phyloP scores from a whole-genome alignment of 1,140 invertebrate species.

The Polypedilum vanderplanki region DNA sequence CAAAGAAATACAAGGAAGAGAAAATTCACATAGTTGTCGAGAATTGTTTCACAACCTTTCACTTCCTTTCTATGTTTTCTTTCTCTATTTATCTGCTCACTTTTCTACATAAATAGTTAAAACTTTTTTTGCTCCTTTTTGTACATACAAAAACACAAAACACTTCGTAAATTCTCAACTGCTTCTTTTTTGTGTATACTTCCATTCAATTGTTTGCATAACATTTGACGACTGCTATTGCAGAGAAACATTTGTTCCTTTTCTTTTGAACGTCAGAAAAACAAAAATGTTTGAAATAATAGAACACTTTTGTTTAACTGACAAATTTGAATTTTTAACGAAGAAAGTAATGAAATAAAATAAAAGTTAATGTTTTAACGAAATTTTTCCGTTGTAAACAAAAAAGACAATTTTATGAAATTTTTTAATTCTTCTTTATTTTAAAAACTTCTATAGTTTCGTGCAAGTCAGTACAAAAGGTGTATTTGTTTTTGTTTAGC shows the following conservation, averaged over 20 bases:
- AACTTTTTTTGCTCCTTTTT: background rate
- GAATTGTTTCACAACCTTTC: constrained; percentile 11
- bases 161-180: too few relatives aligned
- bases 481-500: too few relatives aligned
- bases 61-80: constrained; percentile 2
- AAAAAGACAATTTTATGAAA: too few relatives aligned
- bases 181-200: background rate
- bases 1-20: too few relatives aligned
- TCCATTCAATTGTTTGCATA: background rate
- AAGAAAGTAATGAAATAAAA: too few relatives aligned
- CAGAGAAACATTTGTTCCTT: background rate
- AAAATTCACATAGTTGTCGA: background rate
- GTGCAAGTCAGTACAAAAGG: too few relatives aligned
- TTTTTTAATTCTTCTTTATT: too few relatives aligned
- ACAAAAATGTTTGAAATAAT: background rate
- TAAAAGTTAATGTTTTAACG: too few relatives aligned
- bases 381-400: too few relatives aligned
- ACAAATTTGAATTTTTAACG: too few relatives aligned
- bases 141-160: background rate
- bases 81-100: background rate
- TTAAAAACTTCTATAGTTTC: too few relatives aligned
- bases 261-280: background rate
- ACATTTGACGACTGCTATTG: background rate
- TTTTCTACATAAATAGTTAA: background rate
- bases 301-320: too few relatives aligned